Evolutionary conservation across 92 coral and sea anemone species (phyloP).

Genomic region (Phenganax subtilis): DNA sequence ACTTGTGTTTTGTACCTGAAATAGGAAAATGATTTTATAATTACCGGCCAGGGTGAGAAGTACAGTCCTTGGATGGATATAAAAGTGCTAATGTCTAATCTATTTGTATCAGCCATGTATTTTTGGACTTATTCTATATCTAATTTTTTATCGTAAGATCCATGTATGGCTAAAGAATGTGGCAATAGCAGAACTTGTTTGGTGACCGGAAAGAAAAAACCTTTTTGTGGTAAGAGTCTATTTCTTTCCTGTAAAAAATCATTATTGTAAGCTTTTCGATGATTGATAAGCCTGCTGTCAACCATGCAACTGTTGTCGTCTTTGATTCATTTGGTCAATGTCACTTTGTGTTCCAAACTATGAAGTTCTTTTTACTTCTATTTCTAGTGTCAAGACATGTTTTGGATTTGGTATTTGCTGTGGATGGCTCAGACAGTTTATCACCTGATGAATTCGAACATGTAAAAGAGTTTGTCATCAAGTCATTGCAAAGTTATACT

Average conservation of each 20-base stretch:
- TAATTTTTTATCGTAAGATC: slow-evolving; percentile 7
- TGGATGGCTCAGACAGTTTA: slow-evolving; percentile 76
- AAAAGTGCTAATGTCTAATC: neutral
- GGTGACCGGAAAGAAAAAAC: slow-evolving; percentile 25
- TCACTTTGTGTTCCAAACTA: neutral
- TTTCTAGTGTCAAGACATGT: slow-evolving; percentile 46
- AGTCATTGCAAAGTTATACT: slow-evolving; percentile 46
- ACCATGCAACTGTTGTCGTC: no score
- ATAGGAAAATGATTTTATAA: neutral
- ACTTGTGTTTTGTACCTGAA: neutral
- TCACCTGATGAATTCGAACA: slow-evolving; percentile 52
- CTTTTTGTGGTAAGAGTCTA: slow-evolving; percentile 35
- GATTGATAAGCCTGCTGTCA: neutral
- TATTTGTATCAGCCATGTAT: neutral
- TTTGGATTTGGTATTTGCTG: slow-evolving; percentile 68
- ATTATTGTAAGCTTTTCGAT: neutral
- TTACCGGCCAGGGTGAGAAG: no score
- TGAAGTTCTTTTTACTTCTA: neutral
- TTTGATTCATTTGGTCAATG: no score
- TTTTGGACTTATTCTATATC: neutral
- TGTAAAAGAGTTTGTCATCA: slow-evolving; percentile 58
- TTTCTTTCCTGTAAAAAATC: neutral
- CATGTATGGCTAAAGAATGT: slow-evolving; percentile 33
- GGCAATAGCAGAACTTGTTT: slow-evolving; percentile 19
- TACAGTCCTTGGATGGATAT: neutral